A percentile compares a stretch with the other conserved stretches of the same genome.
phyloP scores from a whole-genome alignment of 2,797 vertebrate species.

The Coccyzus lansbergi region DNA sequence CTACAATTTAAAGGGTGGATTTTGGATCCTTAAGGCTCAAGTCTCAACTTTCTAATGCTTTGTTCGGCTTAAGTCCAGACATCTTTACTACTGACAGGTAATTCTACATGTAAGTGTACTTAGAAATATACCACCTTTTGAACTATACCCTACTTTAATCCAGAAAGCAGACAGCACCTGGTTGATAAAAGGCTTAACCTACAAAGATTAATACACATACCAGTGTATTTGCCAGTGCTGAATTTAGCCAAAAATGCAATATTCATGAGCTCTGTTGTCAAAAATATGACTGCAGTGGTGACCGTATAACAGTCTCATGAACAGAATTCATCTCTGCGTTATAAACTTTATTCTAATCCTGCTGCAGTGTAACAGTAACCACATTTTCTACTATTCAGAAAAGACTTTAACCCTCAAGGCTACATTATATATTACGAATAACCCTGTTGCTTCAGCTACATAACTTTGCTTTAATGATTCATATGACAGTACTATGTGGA shows the following conservation, averaged over 20 bases:
- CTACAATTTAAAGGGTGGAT: not conserved
- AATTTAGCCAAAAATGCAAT: not conserved
- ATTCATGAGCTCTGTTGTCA: not conserved
- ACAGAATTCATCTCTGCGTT: accelerated
- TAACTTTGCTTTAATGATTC: not conserved
- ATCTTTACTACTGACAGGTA: not conserved
- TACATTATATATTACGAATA: accelerated
- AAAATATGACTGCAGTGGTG: not conserved
- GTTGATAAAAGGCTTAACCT: not conserved
- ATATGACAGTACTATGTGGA: not conserved
- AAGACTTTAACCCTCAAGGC: not conserved
- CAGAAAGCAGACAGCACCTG: not conserved
- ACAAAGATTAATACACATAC: not conserved
- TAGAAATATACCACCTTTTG: accelerated
- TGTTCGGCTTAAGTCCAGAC: not conserved
- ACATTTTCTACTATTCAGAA: not conserved
- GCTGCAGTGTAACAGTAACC: not conserved
- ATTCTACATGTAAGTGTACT: accelerated
- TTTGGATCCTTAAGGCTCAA: not conserved
- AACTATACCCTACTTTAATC: accelerated
- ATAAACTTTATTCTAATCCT: not conserved
- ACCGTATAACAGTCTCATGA: accelerated
- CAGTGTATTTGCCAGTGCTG: too few relatives aligned
- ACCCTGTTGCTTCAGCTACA: not conserved
- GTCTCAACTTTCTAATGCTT: not conserved